Base-by-base conservation (phyloP, 2,888 invertebrate genomes). In the Papilio demoleus region DNA sequence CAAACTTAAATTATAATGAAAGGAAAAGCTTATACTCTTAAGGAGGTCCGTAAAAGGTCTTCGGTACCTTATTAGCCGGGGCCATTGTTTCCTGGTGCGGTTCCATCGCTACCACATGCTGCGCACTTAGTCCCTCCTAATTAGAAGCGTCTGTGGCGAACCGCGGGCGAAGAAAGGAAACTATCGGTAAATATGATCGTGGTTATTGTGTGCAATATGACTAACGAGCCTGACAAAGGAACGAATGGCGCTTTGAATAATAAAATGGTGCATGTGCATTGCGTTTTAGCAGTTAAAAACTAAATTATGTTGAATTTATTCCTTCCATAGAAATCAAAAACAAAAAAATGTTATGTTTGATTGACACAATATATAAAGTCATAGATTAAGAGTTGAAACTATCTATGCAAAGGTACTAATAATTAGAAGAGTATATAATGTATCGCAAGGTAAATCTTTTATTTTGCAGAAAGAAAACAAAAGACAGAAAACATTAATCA, bases 51-150 rank as follows among this genome's bases (percentile, higher is more conserved):
- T 59, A 72, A 73, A 72, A 72, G 76, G n/a, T 27, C 27, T 71
- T 63, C 38, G 59, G 67, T 76, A 70, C 80, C 83, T 81, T 85
- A 85, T 84, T 83, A 83, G 78, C 76, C 71, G 77, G 74, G 72
- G 71, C 81, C 75, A 86, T 87, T 86, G 85, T 88, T 85, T 79
- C 73, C 74, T 74, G 76, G 79, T 81, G 84, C 68, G 84, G 87
- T 78, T 81, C 82, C 83, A 82, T 79, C 79, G 79, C 76, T 79
- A 80, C 74, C 80, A 79, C 83, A 84, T 77, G 77, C 79, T 81
- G 80, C 73, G 76, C 70, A 72, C 77, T 79, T 77, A 80, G 72
- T 77, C 75, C 76, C 80, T 77, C 83, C 78, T 86, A 86, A 89
- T 90, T 88, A 86, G 83, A 81, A 81, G 84, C 79, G 79, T 71